Evolutionary conservation across 2,113 vertebrate species (phyloP), one percentile per base, ranked within the genome.

Genomic region (Larimichthys polyactis): DNA sequence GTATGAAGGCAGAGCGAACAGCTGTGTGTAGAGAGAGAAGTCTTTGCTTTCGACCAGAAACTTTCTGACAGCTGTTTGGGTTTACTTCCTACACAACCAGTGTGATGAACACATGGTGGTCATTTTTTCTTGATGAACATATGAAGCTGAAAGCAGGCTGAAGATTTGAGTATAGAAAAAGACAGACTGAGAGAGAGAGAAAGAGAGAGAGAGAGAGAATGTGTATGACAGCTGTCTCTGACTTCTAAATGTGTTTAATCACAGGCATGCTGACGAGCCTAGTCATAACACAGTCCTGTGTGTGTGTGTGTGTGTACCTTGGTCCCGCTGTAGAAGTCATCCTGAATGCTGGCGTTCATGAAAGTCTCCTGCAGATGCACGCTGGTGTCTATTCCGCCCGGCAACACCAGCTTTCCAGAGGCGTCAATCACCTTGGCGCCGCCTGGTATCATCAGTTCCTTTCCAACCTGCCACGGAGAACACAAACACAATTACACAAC

Each of bases 301-400:
- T 76, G 79, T 85, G 17, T 57, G 71, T 67, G 77, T 60, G 57
- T 74, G 54, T 64, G 75, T 79, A 98, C 97, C 97, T 99, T 99
- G 92, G 98, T 99, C 79, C 98, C 98, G 0, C 97, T 97, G 96
- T 99, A 99, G 96, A 97, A 99, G 87, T 99, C 98, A 0, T 99
- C 98, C 74, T 97, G 97, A 0, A 97, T 97, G 6, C 94, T 95
- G 88, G 97, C 97, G 0, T 99, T 99, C 98, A 99, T 99, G 93
- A 99, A 99, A 75, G 94, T 97, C 90, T 99, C 94, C 92, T 99
- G 96, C 93, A 99, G 96, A 92, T 99, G 98, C 51, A 97, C 97
- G 75, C 96, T 96, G 90, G 97, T 99, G 95, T 99, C 98, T 0
- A 99, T 98, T 85, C 98, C 98, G 0, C 98, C 98, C 0, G 98